These are phyloP conservation scores for Ceraclea dissimilis DNA, from an alignment of 2,888 invertebrate genomes.

Conservation along the genomic window DNA sequence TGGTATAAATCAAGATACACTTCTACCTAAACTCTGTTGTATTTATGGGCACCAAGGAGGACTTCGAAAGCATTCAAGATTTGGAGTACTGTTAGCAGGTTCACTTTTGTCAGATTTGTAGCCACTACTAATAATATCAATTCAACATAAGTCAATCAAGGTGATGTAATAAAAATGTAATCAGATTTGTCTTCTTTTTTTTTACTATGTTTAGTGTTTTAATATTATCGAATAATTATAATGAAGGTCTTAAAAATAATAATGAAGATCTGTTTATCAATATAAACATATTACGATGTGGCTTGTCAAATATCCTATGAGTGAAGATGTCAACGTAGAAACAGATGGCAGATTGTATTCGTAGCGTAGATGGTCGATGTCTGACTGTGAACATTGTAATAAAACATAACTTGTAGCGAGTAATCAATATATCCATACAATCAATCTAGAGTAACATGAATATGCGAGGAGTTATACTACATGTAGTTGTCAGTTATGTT, in stretches of 20 bases:
- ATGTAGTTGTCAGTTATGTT: constrained; percentile 12
- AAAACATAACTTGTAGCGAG: constrained; percentile 16
- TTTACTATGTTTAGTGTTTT: constrained; percentile 20
- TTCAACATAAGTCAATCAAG: neutral
- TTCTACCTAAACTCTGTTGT: too few relatives aligned
- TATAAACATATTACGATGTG: constrained; percentile 11
- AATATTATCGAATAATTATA: constrained; percentile 16
- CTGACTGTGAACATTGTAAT: constrained; percentile 26
- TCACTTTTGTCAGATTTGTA: neutral
- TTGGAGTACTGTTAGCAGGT: neutral
- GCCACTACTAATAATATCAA: neutral
- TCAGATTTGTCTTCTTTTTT: constrained; percentile 19
- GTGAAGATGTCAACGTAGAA: constrained; percentile 18
- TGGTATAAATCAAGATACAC: too few relatives aligned
- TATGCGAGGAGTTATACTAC: neutral
- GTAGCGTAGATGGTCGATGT: constrained; percentile 22
- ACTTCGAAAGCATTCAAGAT: constrained; percentile 2
- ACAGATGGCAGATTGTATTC: constrained; percentile 19
- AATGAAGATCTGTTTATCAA: constrained; percentile 10
- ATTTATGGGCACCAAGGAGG: neutral
- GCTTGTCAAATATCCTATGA: constrained; percentile 13
- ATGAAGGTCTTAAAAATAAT: constrained; percentile 18
- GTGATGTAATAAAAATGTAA: constrained; percentile 20
- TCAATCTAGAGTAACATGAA: too few relatives aligned
- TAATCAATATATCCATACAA: neutral